Evolutionary conservation across 2,888 invertebrate species (phyloP).

Genomic region (Cryptus armator): DNA sequence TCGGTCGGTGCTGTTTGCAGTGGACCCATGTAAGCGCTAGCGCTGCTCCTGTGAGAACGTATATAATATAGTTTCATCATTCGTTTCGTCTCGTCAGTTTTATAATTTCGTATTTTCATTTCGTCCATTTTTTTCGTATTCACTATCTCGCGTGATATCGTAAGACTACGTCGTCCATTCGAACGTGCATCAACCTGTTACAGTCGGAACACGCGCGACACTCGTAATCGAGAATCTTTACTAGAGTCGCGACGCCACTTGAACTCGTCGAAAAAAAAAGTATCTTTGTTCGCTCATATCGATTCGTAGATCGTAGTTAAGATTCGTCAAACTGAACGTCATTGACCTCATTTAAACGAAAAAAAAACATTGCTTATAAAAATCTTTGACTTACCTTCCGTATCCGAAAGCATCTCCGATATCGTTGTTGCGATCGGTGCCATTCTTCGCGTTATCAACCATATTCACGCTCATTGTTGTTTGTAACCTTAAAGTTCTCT

Average conservation of each 20-base stretch:
- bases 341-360: conserved; percentile 47
- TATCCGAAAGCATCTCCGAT: conserved; percentile 82
- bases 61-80: conserved; percentile 23
- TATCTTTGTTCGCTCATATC: conserved; percentile 6
- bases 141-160: neutral
- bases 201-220: conserved; percentile 16
- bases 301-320: conserved; percentile 26
- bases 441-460: conserved; percentile 41
- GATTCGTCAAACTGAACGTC: conserved; percentile 11
- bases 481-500: conserved; percentile 44
- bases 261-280: neutral
- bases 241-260: neutral
- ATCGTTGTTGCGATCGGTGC: conserved; percentile 68
- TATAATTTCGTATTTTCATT: too few species aligned
- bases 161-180: conserved; percentile 2
- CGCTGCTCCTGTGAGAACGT: conserved; percentile 73
- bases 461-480: conserved; percentile 55
- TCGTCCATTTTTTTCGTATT: neutral
- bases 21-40: conserved; percentile 74
- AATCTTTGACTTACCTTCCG: conserved; percentile 76
- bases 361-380: conserved; percentile 15
- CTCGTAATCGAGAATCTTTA: neutral
- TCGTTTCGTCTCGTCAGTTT: too few species aligned
- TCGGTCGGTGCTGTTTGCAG: conserved; percentile 84
- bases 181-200: conserved; percentile 38